A percentile compares a stretch with the other conserved stretches of the same genome.
Conservation (phyloP, 2,888 invertebrate species). For the Lochmaea crataegi region DNA sequence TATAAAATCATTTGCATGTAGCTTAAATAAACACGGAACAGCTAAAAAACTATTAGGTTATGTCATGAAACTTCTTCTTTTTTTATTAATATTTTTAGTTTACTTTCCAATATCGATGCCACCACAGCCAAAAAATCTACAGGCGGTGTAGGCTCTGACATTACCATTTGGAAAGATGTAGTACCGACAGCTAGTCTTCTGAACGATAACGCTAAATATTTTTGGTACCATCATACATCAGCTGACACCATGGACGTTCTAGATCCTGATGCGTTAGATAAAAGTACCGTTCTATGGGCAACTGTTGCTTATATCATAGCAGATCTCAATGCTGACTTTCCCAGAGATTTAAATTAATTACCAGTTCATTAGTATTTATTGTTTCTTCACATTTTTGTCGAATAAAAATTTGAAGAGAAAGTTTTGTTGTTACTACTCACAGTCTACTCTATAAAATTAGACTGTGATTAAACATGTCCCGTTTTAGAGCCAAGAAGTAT, state of each 20-base stretch:
- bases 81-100: no score
- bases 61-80: no score
- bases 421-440: no score
- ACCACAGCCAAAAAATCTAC: conserved; percentile 67
- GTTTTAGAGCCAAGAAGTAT: no score
- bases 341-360: conserved; percentile 61
- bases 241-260: conserved; percentile 85
- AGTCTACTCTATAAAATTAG: no score
- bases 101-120: conserved; percentile 70
- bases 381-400: no score
- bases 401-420: no score
- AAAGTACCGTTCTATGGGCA: conserved; percentile 82
- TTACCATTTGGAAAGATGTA: conserved; percentile 70
- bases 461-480: no score
- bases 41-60: no score
- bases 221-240: conserved; percentile 81
- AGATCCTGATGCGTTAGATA: conserved; percentile 76
- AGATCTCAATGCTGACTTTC: conserved; percentile 77
- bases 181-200: conserved; percentile 78
- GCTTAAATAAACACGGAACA: no score
- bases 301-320: conserved; percentile 81
- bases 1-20: no score
- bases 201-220: conserved; percentile 78
- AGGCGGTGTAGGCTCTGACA: conserved; percentile 75
- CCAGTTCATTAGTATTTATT: no score